Evolutionary conservation across 2,113 vertebrate genomes (phyloP), one percentile per base, ranked within the genome.

Genomic region (Carassius auratus): DNA sequence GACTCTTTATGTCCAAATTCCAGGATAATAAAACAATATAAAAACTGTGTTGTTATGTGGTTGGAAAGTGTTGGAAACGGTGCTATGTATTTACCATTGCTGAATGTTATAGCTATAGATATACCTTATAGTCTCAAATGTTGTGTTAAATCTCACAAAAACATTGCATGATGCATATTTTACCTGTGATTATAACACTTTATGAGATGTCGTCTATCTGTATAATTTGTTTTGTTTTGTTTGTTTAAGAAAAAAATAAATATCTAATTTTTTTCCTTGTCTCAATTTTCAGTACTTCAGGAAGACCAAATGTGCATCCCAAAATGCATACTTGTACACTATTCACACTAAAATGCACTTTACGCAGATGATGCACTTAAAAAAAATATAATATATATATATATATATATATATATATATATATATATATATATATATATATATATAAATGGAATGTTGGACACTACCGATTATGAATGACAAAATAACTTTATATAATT

Each of bases 41-140:
- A 52, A 14, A 90, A 91, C 88, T 88, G 83, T 86, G 80, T 68
- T 30, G 85, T 90, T 92, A 86, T 92, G 83, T 88, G 85, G 81
- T 85, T 59, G 86, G 89, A 75, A 74, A 38, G 23, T 19, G n/a
- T 75, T 52, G 13, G 83, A 91, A 94, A 94, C 91, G 94, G 94
- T 96, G 94, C 94, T 95, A 93, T 92, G 90, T 89, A 90, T 92
- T 86, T 91, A 84, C 89, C 89, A 89, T 89, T 90, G 89, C 89
- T 92, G 89, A 92, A 92, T 81, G 89, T 89, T 92, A 90, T 93
- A 93, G 83, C 80, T 4, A 4, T 90, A 88, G 84, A 84, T 61
- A 73, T 64, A 64, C 71, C 5, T 42, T 82, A 82, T 85, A 86
- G 66, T 30, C 85, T 89, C 59, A 77, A 50, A 36, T 50, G 75